Percentiles rank a stretch among this genome's conserved stretches.
phyloP scores from a whole-genome alignment of 1,140 invertebrate genomes.

The Saccostrea glomerata region DNA sequence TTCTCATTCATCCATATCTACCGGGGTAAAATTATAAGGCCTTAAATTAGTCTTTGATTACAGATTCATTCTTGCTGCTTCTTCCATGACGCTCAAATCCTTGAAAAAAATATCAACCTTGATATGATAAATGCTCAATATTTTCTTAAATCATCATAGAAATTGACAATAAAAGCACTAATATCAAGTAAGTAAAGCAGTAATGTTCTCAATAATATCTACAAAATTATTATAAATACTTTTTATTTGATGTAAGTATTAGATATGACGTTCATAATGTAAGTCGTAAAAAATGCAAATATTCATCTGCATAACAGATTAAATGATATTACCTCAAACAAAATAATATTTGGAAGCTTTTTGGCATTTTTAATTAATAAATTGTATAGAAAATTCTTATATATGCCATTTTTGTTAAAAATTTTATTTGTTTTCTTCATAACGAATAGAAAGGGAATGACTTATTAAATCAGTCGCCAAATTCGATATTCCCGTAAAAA shows the following conservation, averaged over 20 bases:
- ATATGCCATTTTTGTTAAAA: neutral
- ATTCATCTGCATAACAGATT: too few relatives aligned
- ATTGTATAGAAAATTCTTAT: too few relatives aligned
- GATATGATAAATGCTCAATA: neutral
- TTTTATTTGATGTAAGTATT: neutral
- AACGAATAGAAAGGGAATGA: neutral
- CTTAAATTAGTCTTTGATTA: neutral
- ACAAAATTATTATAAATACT: neutral
- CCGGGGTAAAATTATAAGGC: neutral
- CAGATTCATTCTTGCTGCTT: neutral
- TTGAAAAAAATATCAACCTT: neutral
- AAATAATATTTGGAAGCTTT: too few relatives aligned
- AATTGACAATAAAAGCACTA: neutral
- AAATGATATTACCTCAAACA: too few relatives aligned
- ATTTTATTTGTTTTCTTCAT: neutral
- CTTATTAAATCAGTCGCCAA: neutral
- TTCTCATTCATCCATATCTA: slow-evolving; percentile 19
- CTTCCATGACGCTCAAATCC: neutral
- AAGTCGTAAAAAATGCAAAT: neutral
- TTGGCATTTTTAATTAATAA: too few relatives aligned
- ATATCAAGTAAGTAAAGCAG: neutral
- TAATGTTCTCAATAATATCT: neutral
- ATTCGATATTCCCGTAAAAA: neutral
- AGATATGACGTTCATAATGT: neutral
- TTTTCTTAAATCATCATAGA: neutral